Evolutionary conservation across 2,113 vertebrate genomes (phyloP), one percentile per base, ranked within the genome.

Genomic region (Onychorhynchus coronatus): DNA sequence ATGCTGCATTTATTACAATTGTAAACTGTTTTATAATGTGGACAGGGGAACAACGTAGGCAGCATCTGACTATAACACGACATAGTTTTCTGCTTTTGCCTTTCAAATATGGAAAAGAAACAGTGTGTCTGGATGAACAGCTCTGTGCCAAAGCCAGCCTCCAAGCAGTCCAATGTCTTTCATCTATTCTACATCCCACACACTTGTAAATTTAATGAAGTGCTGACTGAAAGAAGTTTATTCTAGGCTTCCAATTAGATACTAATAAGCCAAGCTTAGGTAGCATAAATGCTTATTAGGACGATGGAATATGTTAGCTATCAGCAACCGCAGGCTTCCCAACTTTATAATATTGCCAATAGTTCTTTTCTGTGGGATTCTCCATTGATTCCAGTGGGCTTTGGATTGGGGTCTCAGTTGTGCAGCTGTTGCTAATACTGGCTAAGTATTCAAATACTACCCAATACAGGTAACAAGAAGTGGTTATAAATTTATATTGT

Each of bases 121-220:
- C 30, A 56, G 27, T 28, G 24, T 30, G 12, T 87, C 66, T 52
- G 56, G 41, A 65, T 72, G 31, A 95, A 68, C 1, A 81, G 35
- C 9, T 65, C 44, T 75, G 56, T 79, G 87, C 44, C 70, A 87
- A 91, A 93, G 56, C 17, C 56, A 91, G 47, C 41, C 28, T 91
- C 23, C 61, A 78, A 91, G 62, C 2, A 93, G 66, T 75, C 89
- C 85, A 85, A 85, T 25, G 28, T 87, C 39, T 91, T 70, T 88
- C 42, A 85, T 85, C 56, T 76, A 35, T 63, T 89, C 67, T 3
- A 12, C 58, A 83, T 91, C 84, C 77, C 91, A 52, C 79, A 86
- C 25, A 52, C 73, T 68, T 93, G 76, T 75, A 94, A 77, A 91
- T 79, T 77, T 88, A 85, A 92, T 76, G 80, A 92, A 93, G 49